Percentiles rank a stretch among this genome's conserved stretches.
These are phyloP conservation scores for Anoura caudifer DNA, from an alignment of 2,113 vertebrate genomes.

Conservation along the genomic window DNA sequence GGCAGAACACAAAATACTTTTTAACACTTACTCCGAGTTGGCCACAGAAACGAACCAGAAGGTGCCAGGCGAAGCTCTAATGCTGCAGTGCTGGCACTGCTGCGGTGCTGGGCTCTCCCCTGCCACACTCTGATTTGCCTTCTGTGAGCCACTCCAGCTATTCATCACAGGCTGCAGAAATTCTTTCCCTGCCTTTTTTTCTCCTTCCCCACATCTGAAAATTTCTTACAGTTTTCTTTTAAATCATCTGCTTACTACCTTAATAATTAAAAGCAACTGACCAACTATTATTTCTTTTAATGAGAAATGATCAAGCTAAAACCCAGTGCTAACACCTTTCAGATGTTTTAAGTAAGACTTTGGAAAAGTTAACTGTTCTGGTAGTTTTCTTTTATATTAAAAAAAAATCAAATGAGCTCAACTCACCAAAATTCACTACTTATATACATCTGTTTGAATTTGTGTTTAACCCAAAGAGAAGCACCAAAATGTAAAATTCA, in stretches of 20 bases:
- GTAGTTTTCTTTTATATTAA: slow-evolving; percentile 81
- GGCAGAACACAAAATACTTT: slow-evolving; percentile 7
- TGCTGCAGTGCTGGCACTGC: slow-evolving; percentile 87
- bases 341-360: slow-evolving; percentile 51
- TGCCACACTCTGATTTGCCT: slow-evolving; percentile 80
- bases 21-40: slow-evolving; percentile 49
- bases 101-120: slow-evolving; percentile 75
- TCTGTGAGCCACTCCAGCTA: slow-evolving; percentile 80
- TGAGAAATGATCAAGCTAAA: slow-evolving; percentile 14
- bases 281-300: slow-evolving; percentile 52
- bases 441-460: slow-evolving; percentile 79
- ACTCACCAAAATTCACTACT: slow-evolving; percentile 81
- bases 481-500: slow-evolving; percentile 69
- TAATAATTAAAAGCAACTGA: slow-evolving; percentile 51
- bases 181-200: slow-evolving; percentile 70
- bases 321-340: neutral
- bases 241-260: slow-evolving; percentile 56
- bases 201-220: slow-evolving; percentile 72
- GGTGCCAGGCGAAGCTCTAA: slow-evolving; percentile 75
- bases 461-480: slow-evolving; percentile 72
- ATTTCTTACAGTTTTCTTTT: slow-evolving; percentile 73
- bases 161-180: slow-evolving; percentile 84
- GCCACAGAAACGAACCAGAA: slow-evolving; percentile 79
- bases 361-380: slow-evolving; percentile 61
- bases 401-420: slow-evolving; percentile 60